phyloP scores from a whole-genome alignment of 2,113 vertebrate species.

The Forbesichthys agassizii region DNA sequence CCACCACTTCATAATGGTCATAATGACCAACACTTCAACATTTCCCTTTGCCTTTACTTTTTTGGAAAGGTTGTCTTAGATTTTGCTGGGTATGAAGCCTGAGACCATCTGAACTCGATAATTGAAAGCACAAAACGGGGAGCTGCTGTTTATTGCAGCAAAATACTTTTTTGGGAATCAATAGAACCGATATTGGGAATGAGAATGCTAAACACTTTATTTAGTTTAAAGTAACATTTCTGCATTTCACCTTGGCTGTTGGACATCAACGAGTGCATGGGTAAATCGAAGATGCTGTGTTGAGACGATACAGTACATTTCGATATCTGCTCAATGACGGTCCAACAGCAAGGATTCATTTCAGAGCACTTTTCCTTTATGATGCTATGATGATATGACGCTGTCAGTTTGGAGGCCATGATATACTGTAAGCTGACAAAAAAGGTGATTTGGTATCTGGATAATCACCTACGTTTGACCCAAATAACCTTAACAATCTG shows the following conservation, averaged over 20 bases:
- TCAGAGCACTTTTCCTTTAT: slow-evolving; percentile 36
- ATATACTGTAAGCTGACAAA: slow-evolving; percentile 8
- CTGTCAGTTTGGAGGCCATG: slow-evolving; percentile 29
- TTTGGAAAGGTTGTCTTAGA: slow-evolving; percentile 40
- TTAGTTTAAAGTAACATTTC: slow-evolving; percentile 45
- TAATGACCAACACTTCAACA: too few relatives aligned
- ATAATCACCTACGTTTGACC: slow-evolving; percentile 17
- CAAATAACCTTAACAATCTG: slow-evolving; percentile 5
- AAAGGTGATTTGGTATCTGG: slow-evolving; percentile 28
- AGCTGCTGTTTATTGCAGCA: slow-evolving; percentile 35
- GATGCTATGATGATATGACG: slow-evolving; percentile 26
- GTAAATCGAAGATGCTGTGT: background rate
- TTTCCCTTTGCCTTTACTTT: slow-evolving; percentile 22
- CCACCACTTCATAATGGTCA: background rate
- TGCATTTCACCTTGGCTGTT: slow-evolving; percentile 49
- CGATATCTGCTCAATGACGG: background rate
- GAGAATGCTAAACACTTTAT: slow-evolving; percentile 42
- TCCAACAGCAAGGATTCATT: background rate
- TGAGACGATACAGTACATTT: background rate
- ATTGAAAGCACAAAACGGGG: slow-evolving; percentile 66
- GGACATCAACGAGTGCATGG: background rate
- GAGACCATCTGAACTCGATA: slow-evolving; percentile 44
- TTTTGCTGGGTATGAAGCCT: slow-evolving; percentile 50
- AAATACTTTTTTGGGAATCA: slow-evolving; percentile 34
- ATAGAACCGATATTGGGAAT: slow-evolving; percentile 14